These are phyloP conservation scores for Thaumatotibia leucotreta DNA, from an alignment of 1,140 invertebrate genomes.

Conservation along the genomic window DNA sequence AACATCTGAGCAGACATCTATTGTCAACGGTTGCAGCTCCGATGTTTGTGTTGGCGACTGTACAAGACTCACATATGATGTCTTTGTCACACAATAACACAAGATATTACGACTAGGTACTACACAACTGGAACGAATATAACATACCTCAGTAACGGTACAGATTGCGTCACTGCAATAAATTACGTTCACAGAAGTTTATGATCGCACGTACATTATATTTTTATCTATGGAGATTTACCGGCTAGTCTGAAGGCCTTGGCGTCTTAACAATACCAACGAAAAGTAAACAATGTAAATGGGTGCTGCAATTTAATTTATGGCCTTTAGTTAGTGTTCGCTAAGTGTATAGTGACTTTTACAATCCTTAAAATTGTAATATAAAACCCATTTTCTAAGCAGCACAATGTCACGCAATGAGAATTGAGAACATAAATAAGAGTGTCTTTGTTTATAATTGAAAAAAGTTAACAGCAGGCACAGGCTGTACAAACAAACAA, in stretches of 20 bases:
- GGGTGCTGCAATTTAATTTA: neutral
- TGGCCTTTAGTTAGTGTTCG: neutral
- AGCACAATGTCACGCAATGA: neutral
- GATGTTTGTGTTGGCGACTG: neutral
- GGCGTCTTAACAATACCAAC: neutral
- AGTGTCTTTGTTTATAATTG: neutral
- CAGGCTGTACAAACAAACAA: too few species aligned
- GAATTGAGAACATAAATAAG: neutral
- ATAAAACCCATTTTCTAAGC: neutral
- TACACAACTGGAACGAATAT: neutral
- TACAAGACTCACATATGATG: neutral
- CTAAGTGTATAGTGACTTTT: neutral
- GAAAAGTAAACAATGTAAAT: neutral
- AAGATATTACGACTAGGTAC: too few species aligned
- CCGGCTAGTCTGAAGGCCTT: neutral
- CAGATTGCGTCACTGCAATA: neutral
- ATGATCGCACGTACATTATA: neutral
- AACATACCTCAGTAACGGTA: neutral
- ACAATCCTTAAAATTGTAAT: neutral
- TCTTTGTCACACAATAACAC: neutral
- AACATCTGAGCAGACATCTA: too few species aligned
- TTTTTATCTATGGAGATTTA: neutral
- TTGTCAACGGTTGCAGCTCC: too few species aligned
- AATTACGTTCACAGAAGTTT: conserved; percentile 7
- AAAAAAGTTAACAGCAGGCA: too few species aligned